A percentile compares a stretch with the other conserved stretches of the same genome.
phyloP scores from a whole-genome alignment of 1,140 invertebrate species.

The Zaprionus nigranus region DNA sequence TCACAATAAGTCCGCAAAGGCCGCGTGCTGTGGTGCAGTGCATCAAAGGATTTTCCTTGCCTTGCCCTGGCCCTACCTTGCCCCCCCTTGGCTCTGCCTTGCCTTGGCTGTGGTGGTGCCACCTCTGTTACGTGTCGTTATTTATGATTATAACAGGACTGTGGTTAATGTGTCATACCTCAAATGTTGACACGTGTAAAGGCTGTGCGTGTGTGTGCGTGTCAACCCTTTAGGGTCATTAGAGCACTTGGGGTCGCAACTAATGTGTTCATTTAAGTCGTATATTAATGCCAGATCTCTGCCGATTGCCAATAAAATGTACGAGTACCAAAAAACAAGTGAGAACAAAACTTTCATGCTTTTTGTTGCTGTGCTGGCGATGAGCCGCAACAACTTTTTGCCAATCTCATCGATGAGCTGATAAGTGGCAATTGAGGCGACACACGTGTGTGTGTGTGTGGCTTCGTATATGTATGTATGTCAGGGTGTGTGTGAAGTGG shows the following conservation, averaged over 20 bases:
- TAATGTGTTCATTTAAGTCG: conserved; percentile 76
- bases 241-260: conserved; percentile 65
- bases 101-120: background rate
- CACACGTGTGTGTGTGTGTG: conserved; percentile 46
- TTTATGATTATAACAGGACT: conserved; percentile 69
- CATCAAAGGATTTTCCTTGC: conserved; percentile 53
- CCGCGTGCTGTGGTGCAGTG: conserved; percentile 34
- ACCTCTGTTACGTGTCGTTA: conserved; percentile 54
- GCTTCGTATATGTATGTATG: conserved; percentile 8
- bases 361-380: conserved; percentile 1
- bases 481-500: conserved; percentile 55
- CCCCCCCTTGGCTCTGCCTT: too few species aligned
- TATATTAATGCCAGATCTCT: conserved; percentile 67
- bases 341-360: conserved; percentile 49
- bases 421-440: conserved; percentile 78
- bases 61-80: too few species aligned
- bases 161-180: conserved; percentile 42
- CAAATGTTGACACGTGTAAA: conserved; percentile 44
- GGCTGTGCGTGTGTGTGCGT: conserved; percentile 1
- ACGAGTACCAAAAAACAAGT: conserved; percentile 33
- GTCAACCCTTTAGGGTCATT: conserved; percentile 71
- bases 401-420: conserved; percentile 77
- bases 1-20: conserved; percentile 61
- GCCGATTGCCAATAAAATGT: conserved; percentile 57
- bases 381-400: conserved; percentile 51